A percentile compares a stretch with the other conserved stretches of the same genome.
These are phyloP conservation scores for Drosophila burlai DNA, from an alignment of 1,140 invertebrate species.

Conservation along the genomic window DNA sequence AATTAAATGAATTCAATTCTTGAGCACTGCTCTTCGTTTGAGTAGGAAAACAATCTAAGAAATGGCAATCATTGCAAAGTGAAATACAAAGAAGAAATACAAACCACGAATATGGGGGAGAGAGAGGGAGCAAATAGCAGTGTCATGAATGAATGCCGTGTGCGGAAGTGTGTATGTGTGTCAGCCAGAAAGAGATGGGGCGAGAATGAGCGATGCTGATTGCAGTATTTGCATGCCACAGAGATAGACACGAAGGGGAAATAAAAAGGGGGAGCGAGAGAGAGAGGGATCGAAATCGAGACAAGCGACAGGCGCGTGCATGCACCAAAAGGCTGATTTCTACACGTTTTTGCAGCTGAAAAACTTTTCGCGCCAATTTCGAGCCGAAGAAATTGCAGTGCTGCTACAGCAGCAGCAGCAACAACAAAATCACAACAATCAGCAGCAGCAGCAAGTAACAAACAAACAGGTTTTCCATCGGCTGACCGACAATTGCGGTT, in stretches of 20 bases:
- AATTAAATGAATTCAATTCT: conserved; percentile 3
- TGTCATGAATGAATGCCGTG: conserved; percentile 71
- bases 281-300: conserved; percentile 12
- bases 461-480: conserved; percentile 74
- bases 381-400: conserved; percentile 58
- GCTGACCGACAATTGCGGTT: conserved; percentile 68
- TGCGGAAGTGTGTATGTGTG: conserved; percentile 66
- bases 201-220: conserved; percentile 24
- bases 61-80: conserved; percentile 15
- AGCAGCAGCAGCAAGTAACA: conserved; percentile 36
- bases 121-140: conserved; percentile 29
- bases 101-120: conserved; percentile 13
- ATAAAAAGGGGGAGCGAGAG: not conserved
- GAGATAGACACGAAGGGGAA: conserved; percentile 6
- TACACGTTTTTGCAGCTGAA: conserved; percentile 72
- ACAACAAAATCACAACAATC: conserved; percentile 69
- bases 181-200: conserved; percentile 31
- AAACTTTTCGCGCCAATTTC: conserved; percentile 79
- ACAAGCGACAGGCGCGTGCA: conserved; percentile 38
- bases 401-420: conserved; percentile 19
- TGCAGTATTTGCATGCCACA: conserved; percentile 48
- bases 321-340: conserved; percentile 67
- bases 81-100: conserved; percentile 11
- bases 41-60: conserved; percentile 11
- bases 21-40: not conserved